Evolutionary conservation across 2,113 vertebrate genomes (phyloP).

Genomic region (Pangasianodon gigas): DNA sequence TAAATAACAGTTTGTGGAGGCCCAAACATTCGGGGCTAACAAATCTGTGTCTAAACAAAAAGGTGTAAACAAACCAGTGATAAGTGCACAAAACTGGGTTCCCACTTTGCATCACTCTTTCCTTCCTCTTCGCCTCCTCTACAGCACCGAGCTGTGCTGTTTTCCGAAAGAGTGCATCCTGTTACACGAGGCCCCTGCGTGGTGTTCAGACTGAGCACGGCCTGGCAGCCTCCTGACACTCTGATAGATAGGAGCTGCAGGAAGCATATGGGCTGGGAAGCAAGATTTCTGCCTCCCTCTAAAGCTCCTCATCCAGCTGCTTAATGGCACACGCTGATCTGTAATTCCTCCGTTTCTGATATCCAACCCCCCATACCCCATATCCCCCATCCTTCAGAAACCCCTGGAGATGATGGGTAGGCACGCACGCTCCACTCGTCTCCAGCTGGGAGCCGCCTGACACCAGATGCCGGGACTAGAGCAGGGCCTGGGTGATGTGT

Average conservation of each 20-base stretch:
- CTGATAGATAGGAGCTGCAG: conserved; percentile 68
- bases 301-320: conserved; percentile 50
- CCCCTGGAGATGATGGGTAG: conserved; percentile 37
- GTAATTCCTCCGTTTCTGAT: conserved; percentile 37
- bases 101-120: background rate
- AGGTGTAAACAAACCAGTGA: conserved; percentile 5
- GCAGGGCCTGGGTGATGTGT: conserved; percentile 18
- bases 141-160: conserved; percentile 37
- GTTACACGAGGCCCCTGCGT: conserved; percentile 61
- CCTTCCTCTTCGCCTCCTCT: background rate
- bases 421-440: conserved; percentile 18
- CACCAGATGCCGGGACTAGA: conserved; percentile 28
- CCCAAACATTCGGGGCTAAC: conserved; percentile 60
- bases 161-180: conserved; percentile 67
- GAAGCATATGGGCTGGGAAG: conserved; percentile 69
- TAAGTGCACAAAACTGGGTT: conserved; percentile 39
- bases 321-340: conserved; percentile 51
- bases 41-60: conserved; percentile 55
- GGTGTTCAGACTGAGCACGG: conserved; percentile 65
- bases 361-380: conserved; percentile 4
- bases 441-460: conserved; percentile 49
- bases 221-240: conserved; percentile 70
- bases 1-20: conserved; percentile 55
- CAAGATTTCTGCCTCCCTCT: conserved; percentile 28
- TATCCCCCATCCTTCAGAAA: conserved; percentile 23